These are phyloP conservation scores for Rhogogaster chlorosoma DNA, from an alignment of 2,888 invertebrate genomes.

Conservation along the genomic window DNA sequence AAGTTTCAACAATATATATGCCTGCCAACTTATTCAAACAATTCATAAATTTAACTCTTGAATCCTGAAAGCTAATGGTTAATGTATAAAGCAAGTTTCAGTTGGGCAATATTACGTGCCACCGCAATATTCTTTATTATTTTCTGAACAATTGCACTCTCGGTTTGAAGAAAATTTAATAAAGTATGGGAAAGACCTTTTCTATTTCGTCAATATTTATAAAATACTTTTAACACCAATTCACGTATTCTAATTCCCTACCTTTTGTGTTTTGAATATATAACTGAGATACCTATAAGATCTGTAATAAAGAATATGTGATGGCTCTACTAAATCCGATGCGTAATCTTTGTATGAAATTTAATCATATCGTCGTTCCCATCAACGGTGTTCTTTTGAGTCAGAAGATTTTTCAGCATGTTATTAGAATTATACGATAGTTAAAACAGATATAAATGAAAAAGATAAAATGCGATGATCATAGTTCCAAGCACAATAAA, in stretches of 20 bases:
- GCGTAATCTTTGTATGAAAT: conserved; percentile 17
- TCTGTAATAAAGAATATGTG: conserved; percentile 22
- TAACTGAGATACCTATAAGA: not conserved
- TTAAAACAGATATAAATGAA: conserved; percentile 1
- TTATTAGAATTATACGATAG: conserved; percentile 20
- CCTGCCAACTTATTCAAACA: not conserved
- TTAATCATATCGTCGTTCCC: not conserved
- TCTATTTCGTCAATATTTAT: not conserved
- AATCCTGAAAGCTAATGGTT: conserved; percentile 27
- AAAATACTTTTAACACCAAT: not conserved
- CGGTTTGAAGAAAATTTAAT: not conserved
- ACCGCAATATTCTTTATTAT: conserved; percentile 9
- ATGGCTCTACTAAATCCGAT: conserved; percentile 29
- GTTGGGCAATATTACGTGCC: not conserved
- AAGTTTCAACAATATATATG: not conserved
- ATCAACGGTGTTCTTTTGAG: not conserved
- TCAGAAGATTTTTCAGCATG: conserved; percentile 18
- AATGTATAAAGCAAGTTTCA: conserved; percentile 21
- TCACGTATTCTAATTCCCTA: not conserved
- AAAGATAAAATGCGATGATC: conserved; percentile 52
- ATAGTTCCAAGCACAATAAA: conserved; percentile 76
- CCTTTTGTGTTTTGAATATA: not conserved
- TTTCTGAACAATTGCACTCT: not conserved
- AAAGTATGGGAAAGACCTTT: not conserved
- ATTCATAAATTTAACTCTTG: not conserved